Percentiles rank a stretch among this genome's conserved stretches.
Conservation (phyloP, 2,888 invertebrate species). For the Noctuana brunneofusca region DNA sequence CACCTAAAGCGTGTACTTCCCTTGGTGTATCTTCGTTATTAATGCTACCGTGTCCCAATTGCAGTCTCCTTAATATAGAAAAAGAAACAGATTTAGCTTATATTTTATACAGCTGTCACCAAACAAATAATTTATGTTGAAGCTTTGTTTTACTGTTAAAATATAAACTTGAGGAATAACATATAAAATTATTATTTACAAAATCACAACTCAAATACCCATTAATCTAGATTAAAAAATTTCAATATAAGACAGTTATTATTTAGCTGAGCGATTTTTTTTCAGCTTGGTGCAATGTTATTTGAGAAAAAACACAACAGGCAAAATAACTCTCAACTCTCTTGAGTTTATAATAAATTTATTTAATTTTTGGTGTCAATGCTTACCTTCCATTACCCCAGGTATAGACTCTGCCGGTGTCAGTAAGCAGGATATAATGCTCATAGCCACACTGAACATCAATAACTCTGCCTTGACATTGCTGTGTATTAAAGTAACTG, state of each 20-base stretch:
- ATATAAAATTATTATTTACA: too few relatives aligned
- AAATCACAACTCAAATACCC: too few relatives aligned
- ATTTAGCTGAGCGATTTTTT: too few relatives aligned
- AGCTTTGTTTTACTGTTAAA: not conserved
- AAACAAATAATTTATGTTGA: not conserved
- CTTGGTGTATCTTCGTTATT: constrained; percentile 84
- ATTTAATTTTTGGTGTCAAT: not conserved
- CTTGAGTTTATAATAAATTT: too few relatives aligned
- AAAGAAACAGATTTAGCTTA: not conserved
- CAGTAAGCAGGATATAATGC: constrained; percentile 88
- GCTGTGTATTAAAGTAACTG: constrained; percentile 81
- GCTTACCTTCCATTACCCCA: constrained; percentile 92
- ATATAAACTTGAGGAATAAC: too few relatives aligned
- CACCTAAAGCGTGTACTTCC: constrained; percentile 88
- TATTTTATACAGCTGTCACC: not conserved
- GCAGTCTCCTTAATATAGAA: constrained; percentile 86
- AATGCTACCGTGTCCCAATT: constrained; percentile 91
- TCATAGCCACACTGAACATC: constrained; percentile 91
- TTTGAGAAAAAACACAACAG: too few relatives aligned
- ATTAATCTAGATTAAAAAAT: too few relatives aligned
- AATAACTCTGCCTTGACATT: constrained; percentile 76
- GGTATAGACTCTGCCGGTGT: constrained; percentile 88
- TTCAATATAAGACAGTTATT: too few relatives aligned
- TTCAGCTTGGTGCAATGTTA: too few relatives aligned
- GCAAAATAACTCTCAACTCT: too few relatives aligned